Percentiles rank a stretch among this genome's conserved stretches.
These are phyloP conservation scores for Syngnathus rostellatus DNA, from an alignment of 2,797 vertebrate species.

Conservation along the genomic window DNA sequence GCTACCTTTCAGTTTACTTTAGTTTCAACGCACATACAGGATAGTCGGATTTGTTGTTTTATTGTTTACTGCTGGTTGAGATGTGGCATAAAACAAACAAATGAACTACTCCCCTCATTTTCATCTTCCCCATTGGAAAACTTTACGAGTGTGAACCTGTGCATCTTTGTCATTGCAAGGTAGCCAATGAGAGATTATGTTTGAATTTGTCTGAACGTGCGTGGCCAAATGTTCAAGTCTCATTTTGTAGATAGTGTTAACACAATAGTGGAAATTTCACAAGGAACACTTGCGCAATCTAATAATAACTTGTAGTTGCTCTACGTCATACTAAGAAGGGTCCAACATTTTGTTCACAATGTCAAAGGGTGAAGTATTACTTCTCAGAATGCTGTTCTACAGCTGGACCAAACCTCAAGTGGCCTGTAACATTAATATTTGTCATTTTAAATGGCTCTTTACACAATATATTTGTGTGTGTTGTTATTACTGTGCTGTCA, in stretches of 20 bases:
- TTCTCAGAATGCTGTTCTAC: too few species aligned
- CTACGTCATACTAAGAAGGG: background rate
- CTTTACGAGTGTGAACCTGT: conserved; percentile 14
- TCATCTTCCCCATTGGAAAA: conserved; percentile 14
- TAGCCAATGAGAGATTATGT: conserved; percentile 3
- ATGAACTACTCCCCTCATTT: too few species aligned
- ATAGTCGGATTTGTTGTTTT: too few species aligned
- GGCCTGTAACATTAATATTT: background rate
- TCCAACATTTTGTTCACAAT: background rate
- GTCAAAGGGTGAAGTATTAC: background rate
- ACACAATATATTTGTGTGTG: conserved; percentile 9
- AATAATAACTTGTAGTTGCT: background rate
- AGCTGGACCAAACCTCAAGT: background rate
- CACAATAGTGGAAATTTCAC: background rate
- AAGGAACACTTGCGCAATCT: background rate
- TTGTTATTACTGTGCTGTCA: conserved; percentile 10
- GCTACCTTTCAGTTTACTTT: conserved; percentile 7
- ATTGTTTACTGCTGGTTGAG: background rate
- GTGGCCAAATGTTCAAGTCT: conserved; percentile 13
- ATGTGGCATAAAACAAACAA: too few species aligned
- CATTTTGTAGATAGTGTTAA: background rate
- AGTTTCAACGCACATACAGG: background rate
- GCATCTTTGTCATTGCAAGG: conserved; percentile 24
- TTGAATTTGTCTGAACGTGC: conserved; percentile 9
- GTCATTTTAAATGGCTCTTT: background rate